Percentiles rank a stretch among this genome's conserved stretches.
These are phyloP conservation scores for Spilogale gracilis DNA, from an alignment of 2,113 vertebrate genomes.

Conservation along the genomic window DNA sequence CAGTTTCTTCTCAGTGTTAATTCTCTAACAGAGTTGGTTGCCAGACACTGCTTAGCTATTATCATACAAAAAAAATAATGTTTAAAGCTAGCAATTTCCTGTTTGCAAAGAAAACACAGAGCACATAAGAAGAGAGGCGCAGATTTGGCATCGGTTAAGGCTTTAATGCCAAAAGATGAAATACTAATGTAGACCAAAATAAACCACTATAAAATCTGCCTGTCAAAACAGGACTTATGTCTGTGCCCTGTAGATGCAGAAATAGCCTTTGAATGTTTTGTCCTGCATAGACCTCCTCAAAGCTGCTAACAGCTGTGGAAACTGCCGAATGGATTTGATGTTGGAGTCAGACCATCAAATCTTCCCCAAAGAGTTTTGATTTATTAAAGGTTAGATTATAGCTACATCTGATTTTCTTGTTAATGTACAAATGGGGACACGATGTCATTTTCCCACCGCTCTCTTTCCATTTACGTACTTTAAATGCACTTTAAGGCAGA, in stretches of 20 bases:
- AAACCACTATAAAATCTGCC: conserved; percentile 62
- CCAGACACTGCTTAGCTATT: conserved; percentile 23
- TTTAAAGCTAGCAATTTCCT: conserved; percentile 52
- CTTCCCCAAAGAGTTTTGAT: conserved; percentile 66
- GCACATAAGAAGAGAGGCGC: background rate
- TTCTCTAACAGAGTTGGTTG: background rate
- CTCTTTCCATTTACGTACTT: conserved; percentile 62
- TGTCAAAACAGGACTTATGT: conserved; percentile 56
- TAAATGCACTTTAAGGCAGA: conserved; percentile 64
- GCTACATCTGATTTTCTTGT: conserved; percentile 69
- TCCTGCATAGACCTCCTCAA: background rate
- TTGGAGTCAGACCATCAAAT: conserved; percentile 52
- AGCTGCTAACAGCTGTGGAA: conserved; percentile 54
- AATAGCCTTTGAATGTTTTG: conserved; percentile 32
- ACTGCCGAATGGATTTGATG: conserved; percentile 36
- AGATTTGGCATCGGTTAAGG: conserved; percentile 31
- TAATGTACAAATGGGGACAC: conserved; percentile 68
- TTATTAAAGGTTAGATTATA: conserved; percentile 73
- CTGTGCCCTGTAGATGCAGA: conserved; percentile 17
- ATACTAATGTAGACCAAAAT: conserved; percentile 66
- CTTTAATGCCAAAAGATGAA: conserved; percentile 57
- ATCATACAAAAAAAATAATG: background rate
- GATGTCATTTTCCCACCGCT: conserved; percentile 67
- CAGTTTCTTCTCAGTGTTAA: background rate
- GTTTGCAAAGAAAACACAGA: conserved; percentile 63